Conservation (phyloP, 2,888 invertebrate species). For the Xestia sexstrigata region DNA sequence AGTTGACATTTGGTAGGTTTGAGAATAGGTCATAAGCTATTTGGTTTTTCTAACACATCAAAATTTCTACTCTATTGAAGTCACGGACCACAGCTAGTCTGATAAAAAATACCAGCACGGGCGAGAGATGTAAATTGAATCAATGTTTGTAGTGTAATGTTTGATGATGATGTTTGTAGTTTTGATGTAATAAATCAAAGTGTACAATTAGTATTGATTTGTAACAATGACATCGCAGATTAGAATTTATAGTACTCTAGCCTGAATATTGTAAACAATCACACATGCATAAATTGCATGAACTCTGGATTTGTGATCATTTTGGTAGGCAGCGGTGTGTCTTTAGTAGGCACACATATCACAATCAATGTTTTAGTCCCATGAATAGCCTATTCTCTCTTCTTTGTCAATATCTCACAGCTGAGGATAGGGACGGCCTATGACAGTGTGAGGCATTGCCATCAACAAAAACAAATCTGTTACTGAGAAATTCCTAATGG, state of each 20-base stretch:
- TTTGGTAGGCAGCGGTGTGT: not conserved
- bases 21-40: no score
- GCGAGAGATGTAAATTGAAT: not conserved
- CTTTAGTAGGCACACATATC: not conserved
- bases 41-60: no score
- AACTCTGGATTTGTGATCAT: not conserved
- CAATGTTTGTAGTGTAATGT: not conserved
- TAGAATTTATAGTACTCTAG: slow-evolving; percentile 1
- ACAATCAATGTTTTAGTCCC: not conserved
- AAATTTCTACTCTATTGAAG: no score
- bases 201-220: slow-evolving; percentile 8
- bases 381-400: not conserved
- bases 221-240: slow-evolving; percentile 16
- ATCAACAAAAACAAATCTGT: not conserved
- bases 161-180: not conserved
- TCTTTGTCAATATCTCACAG: not conserved
- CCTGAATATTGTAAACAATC: slow-evolving; percentile 12
- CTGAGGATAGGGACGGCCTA: not conserved
- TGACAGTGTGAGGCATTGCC: not conserved
- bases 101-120: not conserved
- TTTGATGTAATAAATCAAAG: not conserved
- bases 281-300: not conserved
- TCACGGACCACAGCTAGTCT: no score
- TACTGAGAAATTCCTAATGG: not conserved
- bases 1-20: no score